phyloP scores from a whole-genome alignment of 2,888 invertebrate species.

The Agonopterix alstromeriana region DNA sequence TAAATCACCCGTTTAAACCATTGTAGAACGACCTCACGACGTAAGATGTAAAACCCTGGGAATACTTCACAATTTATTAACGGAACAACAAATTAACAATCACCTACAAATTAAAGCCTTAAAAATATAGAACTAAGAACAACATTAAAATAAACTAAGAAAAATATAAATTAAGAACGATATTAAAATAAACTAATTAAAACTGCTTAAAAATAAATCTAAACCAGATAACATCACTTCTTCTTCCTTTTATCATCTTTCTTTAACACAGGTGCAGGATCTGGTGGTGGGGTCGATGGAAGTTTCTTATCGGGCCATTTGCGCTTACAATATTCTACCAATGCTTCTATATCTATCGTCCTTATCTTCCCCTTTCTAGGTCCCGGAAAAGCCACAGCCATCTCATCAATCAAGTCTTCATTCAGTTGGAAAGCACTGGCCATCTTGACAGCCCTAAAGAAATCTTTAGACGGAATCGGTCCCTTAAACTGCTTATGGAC shows the following conservation, averaged over 20 bases:
- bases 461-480: constrained; percentile 19
- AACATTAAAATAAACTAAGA: too few relatives aligned
- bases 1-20: constrained; percentile 38
- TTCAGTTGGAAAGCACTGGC: constrained; percentile 22
- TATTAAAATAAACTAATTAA: neutral
- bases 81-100: neutral
- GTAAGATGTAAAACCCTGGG: neutral
- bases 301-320: constrained; percentile 13
- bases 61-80: neutral
- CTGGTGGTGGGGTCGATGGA: constrained; percentile 11
- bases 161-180: neutral
- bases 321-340: constrained; percentile 5
- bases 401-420: constrained; percentile 15
- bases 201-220: neutral
- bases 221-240: neutral
- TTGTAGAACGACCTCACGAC: constrained; percentile 19
- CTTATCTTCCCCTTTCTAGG: neutral
- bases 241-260: neutral
- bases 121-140: neutral
- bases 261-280: neutral
- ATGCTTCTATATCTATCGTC: neutral
- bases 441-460: constrained; percentile 16
- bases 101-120: neutral
- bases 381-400: constrained; percentile 6
- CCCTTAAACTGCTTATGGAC: constrained; percentile 21